Conservation (phyloP, 2,113 vertebrate species). For the Fulica atra region DNA sequence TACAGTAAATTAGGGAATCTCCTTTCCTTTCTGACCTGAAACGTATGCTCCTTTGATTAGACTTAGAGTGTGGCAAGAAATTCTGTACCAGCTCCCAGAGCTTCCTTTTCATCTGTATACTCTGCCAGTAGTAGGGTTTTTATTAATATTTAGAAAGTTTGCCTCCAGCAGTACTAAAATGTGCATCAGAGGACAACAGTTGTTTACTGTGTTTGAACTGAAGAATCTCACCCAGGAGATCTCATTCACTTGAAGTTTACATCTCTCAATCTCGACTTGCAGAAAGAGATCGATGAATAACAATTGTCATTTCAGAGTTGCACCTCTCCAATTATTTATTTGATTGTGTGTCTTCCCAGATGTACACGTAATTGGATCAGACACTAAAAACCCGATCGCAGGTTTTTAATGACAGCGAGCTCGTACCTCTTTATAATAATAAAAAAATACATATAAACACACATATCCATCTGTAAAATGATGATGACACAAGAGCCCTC, state of each 20-base stretch:
- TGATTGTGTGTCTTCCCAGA: slow-evolving; percentile 80
- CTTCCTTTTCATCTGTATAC: slow-evolving; percentile 49
- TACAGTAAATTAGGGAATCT: neutral
- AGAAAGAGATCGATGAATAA: slow-evolving; percentile 86
- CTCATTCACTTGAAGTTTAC: slow-evolving; percentile 82
- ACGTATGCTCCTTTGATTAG: slow-evolving; percentile 42
- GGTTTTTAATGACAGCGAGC: slow-evolving; percentile 77
- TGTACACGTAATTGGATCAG: slow-evolving; percentile 83
- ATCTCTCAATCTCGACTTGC: slow-evolving; percentile 79
- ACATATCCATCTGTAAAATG: slow-evolving; percentile 43
- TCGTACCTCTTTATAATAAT: slow-evolving; percentile 77
- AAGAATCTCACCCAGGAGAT: slow-evolving; percentile 84
- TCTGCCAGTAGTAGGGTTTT: slow-evolving; percentile 52
- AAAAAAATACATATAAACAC: slow-evolving; percentile 11
- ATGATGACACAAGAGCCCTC: slow-evolving; percentile 48
- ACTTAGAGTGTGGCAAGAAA: slow-evolving; percentile 33
- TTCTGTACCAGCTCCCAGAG: slow-evolving; percentile 18
- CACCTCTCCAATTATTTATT: slow-evolving; percentile 88
- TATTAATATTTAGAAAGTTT: slow-evolving; percentile 83
- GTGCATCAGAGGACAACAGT: slow-evolving; percentile 89
- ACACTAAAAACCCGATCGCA: slow-evolving; percentile 84
- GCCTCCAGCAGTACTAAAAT: slow-evolving; percentile 92
- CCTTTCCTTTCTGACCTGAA: neutral
- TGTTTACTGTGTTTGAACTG: slow-evolving; percentile 93
- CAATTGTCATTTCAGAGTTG: slow-evolving; percentile 80